Conservation (phyloP, 2,113 vertebrate species). For the Vireo altiloquus region DNA sequence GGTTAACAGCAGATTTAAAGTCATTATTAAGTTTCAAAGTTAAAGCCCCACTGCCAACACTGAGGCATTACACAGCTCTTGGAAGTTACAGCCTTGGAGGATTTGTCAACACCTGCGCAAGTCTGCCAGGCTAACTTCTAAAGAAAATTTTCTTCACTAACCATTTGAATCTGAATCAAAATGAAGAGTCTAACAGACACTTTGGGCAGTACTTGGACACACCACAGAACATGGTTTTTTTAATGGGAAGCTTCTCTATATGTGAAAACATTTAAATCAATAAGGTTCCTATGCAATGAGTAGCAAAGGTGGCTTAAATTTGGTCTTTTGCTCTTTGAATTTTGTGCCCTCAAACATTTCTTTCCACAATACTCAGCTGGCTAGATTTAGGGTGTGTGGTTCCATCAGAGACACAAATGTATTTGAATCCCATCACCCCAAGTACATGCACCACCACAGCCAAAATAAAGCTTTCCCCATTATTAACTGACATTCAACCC, state of each 20-base stretch:
- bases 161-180: neutral
- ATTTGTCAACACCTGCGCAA: neutral
- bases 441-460: neutral
- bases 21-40: neutral
- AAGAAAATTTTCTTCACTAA: neutral
- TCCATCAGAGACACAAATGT: neutral
- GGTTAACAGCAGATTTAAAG: neutral
- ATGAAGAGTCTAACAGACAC: neutral
- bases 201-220: neutral
- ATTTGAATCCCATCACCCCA: neutral
- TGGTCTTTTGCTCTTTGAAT: neutral
- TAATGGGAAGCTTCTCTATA: neutral
- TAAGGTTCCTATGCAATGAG: neutral
- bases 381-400: neutral
- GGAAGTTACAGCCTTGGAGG: neutral
- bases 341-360: neutral
- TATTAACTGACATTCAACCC: neutral
- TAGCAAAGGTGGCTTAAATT: neutral
- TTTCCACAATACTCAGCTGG: neutral
- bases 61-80: neutral
- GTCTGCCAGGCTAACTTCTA: neutral
- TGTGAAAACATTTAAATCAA: neutral
- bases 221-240: neutral
- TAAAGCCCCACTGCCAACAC: neutral
- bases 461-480: neutral